These are phyloP conservation scores for Metridium senile DNA, from an alignment of 92 coral and sea anemone genomes.

Conservation along the genomic window DNA sequence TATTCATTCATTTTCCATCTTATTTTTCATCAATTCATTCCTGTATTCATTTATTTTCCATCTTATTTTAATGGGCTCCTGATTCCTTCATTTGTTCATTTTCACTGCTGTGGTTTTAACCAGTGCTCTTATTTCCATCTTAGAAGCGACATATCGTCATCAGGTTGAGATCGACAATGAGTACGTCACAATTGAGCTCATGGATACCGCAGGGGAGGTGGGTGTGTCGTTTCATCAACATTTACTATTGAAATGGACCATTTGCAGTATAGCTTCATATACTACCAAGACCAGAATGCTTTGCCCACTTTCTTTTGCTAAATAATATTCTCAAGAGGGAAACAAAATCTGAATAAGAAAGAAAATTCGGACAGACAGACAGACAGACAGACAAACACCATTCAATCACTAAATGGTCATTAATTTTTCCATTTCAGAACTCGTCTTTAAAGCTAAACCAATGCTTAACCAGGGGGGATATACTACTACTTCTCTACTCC, in stretches of 20 bases:
- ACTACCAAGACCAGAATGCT: too few species aligned
- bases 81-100: too few species aligned
- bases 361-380: not conserved
- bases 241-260: not conserved
- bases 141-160: conserved; percentile 84
- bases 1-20: too few species aligned
- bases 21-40: too few species aligned
- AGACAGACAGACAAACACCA: not conserved
- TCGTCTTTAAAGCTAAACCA: conserved; percentile 73
- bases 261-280: too few species aligned
- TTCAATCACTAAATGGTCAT: too few species aligned
- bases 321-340: too few species aligned
- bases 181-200: conserved; percentile 55
- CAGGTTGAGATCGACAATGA: conserved; percentile 77
- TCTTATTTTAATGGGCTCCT: too few species aligned
- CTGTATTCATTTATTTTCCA: too few species aligned
- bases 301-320: too few species aligned
- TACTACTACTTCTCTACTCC: conserved; percentile 84
- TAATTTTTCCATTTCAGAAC: too few species aligned
- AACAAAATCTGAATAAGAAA: not conserved
- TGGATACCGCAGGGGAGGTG: conserved; percentile 92
- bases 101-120: not conserved
- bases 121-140: not conserved
- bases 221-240: not conserved
- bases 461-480: conserved; percentile 70